phyloP scores from a whole-genome alignment of 2,797 vertebrate species.

The Muscicapa striata region DNA sequence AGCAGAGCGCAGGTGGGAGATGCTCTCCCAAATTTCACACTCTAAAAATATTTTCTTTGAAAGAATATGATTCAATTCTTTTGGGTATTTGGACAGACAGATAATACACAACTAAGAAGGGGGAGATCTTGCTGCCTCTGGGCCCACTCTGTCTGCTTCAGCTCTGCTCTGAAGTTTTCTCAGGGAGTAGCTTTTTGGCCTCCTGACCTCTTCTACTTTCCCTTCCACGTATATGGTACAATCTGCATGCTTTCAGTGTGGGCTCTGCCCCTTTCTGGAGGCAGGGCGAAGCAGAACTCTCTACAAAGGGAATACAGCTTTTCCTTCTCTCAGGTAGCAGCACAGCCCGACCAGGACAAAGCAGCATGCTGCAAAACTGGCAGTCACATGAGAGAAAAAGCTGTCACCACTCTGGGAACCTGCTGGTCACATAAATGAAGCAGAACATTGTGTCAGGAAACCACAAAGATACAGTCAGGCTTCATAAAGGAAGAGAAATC shows the following conservation, averaged over 20 bases:
- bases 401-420: neutral
- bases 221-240: rapidly evolving
- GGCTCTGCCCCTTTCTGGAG: neutral
- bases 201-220: neutral
- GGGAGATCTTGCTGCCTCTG: neutral
- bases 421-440: neutral
- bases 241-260: neutral
- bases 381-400: neutral
- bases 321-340: neutral
- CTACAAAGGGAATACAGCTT: neutral
- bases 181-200: neutral
- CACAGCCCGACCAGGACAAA: neutral
- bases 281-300: neutral
- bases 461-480: neutral
- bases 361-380: rapidly evolving
- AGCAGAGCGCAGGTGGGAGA: too few species aligned
- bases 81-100: neutral
- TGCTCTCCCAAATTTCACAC: neutral
- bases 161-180: neutral
- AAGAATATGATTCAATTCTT: neutral
- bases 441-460: neutral
- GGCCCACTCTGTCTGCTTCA: neutral
- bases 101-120: neutral
- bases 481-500: neutral
- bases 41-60: neutral